These are phyloP conservation scores for Acanthisitta chloris DNA, from an alignment of 2,113 vertebrate genomes.

Conservation along the genomic window DNA sequence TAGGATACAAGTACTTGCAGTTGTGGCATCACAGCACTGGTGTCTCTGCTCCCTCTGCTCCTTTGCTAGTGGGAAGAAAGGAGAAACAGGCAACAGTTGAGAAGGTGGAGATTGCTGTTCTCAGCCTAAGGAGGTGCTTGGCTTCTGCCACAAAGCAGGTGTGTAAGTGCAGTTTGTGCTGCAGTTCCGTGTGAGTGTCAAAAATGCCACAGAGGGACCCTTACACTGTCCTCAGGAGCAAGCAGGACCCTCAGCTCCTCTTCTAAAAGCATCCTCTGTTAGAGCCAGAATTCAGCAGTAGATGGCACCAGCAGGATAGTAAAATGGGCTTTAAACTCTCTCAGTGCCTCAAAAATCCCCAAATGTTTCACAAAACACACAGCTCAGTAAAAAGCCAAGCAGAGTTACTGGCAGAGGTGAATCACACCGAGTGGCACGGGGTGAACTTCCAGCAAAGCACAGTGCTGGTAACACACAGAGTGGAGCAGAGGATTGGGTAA, in stretches of 20 bases:
- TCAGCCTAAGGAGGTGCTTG: not conserved
- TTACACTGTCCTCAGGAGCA: not conserved
- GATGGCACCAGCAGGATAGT: slow-evolving; percentile 56
- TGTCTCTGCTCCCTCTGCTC: not conserved
- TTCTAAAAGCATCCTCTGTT: not conserved
- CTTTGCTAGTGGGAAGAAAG: not conserved
- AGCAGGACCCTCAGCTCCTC: not conserved
- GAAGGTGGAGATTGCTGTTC: not conserved
- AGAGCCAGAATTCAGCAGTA: not conserved
- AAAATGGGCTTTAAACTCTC: not conserved
- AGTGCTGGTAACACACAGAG: accelerated
- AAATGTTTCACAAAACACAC: not conserved
- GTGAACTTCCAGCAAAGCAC: not conserved
- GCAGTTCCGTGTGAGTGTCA: not conserved
- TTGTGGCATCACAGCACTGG: not conserved
- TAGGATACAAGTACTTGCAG: not conserved
- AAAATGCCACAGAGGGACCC: not conserved
- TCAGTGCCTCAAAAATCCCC: not conserved
- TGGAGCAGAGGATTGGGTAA: accelerated
- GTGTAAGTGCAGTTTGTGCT: not conserved
- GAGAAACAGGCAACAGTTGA: not conserved
- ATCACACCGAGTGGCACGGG: accelerated
- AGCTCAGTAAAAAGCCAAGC: not conserved
- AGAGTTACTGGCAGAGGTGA: not conserved
- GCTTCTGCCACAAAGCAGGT: not conserved